These are phyloP conservation scores for Masnerella sp. DNA, from an alignment of 2,888 invertebrate species.

Conservation along the genomic window DNA sequence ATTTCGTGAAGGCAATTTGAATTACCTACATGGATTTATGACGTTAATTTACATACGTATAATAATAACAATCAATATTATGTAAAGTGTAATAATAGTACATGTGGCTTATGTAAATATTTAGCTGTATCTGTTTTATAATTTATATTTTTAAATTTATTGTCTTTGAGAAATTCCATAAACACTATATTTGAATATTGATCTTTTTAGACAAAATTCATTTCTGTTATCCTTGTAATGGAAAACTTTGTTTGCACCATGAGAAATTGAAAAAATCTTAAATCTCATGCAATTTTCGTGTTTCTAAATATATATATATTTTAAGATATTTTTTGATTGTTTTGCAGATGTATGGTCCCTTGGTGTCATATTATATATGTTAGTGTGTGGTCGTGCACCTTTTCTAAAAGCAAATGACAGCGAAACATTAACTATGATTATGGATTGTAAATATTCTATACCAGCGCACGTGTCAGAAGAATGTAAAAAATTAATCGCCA, in stretches of 20 bases:
- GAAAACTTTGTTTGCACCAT: too few relatives aligned
- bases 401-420: constrained; percentile 99
- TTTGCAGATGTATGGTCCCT: constrained; percentile 96
- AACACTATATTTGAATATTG: too few relatives aligned
- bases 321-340: neutral
- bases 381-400: constrained; percentile 97
- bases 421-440: constrained; percentile 99
- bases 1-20: neutral
- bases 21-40: constrained; percentile 23
- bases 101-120: neutral
- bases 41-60: neutral
- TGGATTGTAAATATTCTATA: constrained; percentile 98
- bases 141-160: too few relatives aligned
- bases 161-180: too few relatives aligned
- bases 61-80: constrained; percentile 3
- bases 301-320: too few relatives aligned
- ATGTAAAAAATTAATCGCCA: constrained; percentile 92
- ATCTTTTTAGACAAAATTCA: too few relatives aligned
- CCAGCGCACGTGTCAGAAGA: constrained; percentile 91
- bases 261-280: too few relatives aligned
- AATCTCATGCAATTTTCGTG: too few relatives aligned
- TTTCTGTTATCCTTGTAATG: too few relatives aligned
- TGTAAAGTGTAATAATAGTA: neutral
- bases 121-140: too few relatives aligned
- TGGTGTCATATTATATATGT: constrained; percentile 98